Conservation (phyloP, 2,888 invertebrate genomes). For the Drosophila glabriapex region DNA sequence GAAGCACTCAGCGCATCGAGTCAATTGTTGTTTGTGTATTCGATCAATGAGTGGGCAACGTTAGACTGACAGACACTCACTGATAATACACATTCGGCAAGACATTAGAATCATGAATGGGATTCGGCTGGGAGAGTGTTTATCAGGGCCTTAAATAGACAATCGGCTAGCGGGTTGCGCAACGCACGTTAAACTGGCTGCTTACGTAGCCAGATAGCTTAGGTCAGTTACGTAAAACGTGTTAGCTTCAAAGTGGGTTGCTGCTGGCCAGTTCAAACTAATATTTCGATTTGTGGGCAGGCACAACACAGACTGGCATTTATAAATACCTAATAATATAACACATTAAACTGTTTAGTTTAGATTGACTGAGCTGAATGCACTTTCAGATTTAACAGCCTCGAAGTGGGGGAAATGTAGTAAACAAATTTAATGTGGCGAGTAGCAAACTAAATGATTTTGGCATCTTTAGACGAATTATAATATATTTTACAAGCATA, state of each 20-base stretch:
- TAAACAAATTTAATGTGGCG: background rate
- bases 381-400: background rate
- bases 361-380: background rate
- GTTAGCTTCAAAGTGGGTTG: conserved; percentile 12
- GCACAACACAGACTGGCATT: background rate
- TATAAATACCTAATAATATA: background rate
- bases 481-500: conserved; percentile 7
- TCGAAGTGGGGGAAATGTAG: background rate
- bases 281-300: conserved; percentile 1
- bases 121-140: conserved; percentile 43
- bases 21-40: conserved; percentile 17
- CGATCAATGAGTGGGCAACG: conserved; percentile 32
- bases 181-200: conserved; percentile 44
- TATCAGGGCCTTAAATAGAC: conserved; percentile 25
- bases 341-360: too few relatives aligned
- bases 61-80: conserved; percentile 5
- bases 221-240: conserved; percentile 71
- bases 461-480: conserved; percentile 9
- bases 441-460: background rate
- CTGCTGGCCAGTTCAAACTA: background rate
- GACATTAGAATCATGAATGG: conserved; percentile 71
- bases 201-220: conserved; percentile 54
- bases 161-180: conserved; percentile 29
- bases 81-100: conserved; percentile 33
- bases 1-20: conserved; percentile 35